Base-by-base conservation (phyloP, 1,140 invertebrate species). In the Lepidurus couesii region DNA sequence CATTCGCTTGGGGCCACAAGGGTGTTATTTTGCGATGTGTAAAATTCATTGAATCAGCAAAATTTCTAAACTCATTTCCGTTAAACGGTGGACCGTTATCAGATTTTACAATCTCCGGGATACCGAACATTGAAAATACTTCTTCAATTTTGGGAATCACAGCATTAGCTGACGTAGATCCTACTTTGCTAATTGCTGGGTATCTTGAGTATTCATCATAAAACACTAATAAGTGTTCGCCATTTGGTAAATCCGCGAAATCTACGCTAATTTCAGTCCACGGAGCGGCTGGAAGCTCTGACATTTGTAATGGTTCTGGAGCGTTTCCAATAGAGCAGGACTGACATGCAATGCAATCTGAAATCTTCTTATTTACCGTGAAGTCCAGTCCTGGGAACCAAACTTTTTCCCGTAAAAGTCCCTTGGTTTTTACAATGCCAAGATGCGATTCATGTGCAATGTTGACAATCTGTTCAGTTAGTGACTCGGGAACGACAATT, bases 371-470 rank as follows among this genome's bases (percentile, higher is more conserved):
- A 78, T 84, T 82, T 9, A 83, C 83, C 21, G 80, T 11, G 75
- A 78, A 77, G 76, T 84, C 83, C 10, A 84, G 81, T 11, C 80
- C 78, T 34, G 82, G 83, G 77, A 83, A 84, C 83, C 83, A 84
- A 2, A 84, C 82, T 76, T 83, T 84, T 78, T 82, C 80, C 24
- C 82, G 53, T 7, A 84, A 45, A 9, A 83, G 79, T 53, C 81
- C 78, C 78, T 84, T 84, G 10, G 81, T 83, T 76, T 81, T 81
- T 3, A 82, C 80, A 13, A 82, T 81, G 1, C 79, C 80, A 44
- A 34, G 75, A 45, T 81, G 80, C 77, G 79, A 75, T 44, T 78
- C 80, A 78, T 81, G 82, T 11, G 81, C 83, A 42, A 83, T 65
- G 26, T 81, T 76, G 44, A 81, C 65, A 21, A 80, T 81, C 79